phyloP scores from a whole-genome alignment of 2,797 vertebrate species.

The Nannoperca obscura region DNA sequence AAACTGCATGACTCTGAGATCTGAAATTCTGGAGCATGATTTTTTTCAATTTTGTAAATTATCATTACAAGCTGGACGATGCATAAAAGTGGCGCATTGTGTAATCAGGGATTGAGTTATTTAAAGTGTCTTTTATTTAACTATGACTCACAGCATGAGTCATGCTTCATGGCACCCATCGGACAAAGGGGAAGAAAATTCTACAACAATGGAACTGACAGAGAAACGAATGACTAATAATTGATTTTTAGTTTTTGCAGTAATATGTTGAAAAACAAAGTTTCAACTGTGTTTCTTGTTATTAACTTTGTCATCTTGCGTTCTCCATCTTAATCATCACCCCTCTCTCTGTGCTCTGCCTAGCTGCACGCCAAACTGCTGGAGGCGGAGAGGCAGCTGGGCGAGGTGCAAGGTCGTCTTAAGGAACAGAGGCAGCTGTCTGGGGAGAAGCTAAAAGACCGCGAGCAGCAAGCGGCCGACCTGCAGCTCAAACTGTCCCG shows the following conservation, averaged over 20 bases:
- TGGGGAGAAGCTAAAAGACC: conserved; percentile 97
- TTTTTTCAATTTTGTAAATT: neutral
- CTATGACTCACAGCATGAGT: neutral
- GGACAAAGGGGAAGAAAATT: neutral
- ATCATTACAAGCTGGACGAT: too few relatives aligned
- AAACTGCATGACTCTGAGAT: neutral
- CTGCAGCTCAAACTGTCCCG: conserved; percentile 95
- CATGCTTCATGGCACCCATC: neutral
- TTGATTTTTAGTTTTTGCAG: neutral
- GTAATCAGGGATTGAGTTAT: neutral
- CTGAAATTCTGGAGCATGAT: neutral
- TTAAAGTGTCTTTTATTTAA: neutral
- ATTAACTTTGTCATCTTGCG: neutral
- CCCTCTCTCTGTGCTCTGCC: conserved; percentile 19
- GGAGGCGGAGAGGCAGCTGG: conserved; percentile 94
- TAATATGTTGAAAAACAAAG: neutral
- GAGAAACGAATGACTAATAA: neutral
- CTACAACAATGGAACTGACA: neutral
- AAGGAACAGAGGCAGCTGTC: conserved; percentile 98
- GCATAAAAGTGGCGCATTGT: neutral
- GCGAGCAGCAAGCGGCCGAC: conserved; percentile 95
- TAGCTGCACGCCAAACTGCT: conserved; percentile 95
- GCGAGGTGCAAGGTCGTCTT: conserved; percentile 94
- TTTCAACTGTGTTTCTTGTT: neutral
- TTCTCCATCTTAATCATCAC: neutral